Evolutionary conservation across 1,140 invertebrate species (phyloP), one percentile per base, ranked within the genome.

Genomic region (Armadillidium nasatum): DNA sequence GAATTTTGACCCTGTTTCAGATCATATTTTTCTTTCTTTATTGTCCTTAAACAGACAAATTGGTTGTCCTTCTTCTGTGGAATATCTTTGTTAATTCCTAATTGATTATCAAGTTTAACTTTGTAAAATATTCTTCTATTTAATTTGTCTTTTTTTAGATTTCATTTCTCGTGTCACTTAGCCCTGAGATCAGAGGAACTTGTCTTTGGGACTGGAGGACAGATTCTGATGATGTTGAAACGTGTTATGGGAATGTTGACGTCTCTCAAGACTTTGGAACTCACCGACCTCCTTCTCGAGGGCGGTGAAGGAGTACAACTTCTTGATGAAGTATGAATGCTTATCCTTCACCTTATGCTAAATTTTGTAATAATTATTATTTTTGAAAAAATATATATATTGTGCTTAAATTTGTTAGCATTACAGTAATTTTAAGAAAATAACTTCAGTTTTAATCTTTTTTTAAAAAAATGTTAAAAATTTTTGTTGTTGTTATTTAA

Each of bases 91-190:
- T 1, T 6, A 33, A 33, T 33, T 33, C 6, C 6, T 33, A 6
- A 33, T 6, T 33, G 33, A 33, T 33, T 6, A 33, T 1, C 33
- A 33, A 33, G 33, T 33, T 33, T 33, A 6, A 33, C 33, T 33
- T n/a, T 33, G 33, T 33, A 33, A 33, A 33, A 33, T 3, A 6
- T 33, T 33, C 1, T 3, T 33, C 6, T 33, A 33, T 33, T 33
- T 33, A 33, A 33, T 33, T 33, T 86, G 2, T 79, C 82, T 54
- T 83, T 82, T 6, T 84, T 85, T 9, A 89, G 90, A 78, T 94
- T 94, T 82, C 90, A 89, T 2, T 95, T 94, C 83, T 90, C 91
- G 0, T 94, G 93, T 83, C 91, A 92, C 79, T 90, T 91, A 88
- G 85, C 82, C 82, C 85, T 86, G 3, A 86, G 85, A 54, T 82